These are phyloP conservation scores for Macrosiphum euphorbiae DNA, from an alignment of 2,888 invertebrate species.

Conservation along the genomic window DNA sequence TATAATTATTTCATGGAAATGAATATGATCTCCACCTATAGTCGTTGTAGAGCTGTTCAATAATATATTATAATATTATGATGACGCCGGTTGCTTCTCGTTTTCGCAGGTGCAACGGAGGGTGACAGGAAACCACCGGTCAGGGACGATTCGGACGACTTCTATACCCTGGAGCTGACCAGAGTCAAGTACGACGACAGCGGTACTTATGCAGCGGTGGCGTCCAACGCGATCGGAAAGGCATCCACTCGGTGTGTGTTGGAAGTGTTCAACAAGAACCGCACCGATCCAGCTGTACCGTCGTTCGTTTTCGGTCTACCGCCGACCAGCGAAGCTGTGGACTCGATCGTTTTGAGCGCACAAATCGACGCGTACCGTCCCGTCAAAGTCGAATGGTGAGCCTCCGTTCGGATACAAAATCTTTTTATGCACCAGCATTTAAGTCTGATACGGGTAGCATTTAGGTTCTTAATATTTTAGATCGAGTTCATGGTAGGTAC, in stretches of 20 bases:
- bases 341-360: conserved; percentile 76
- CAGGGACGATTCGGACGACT: conserved; percentile 76
- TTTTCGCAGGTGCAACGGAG: background rate
- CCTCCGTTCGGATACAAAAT: background rate
- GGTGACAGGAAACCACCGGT: background rate
- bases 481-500: background rate
- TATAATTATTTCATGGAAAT: background rate
- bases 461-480: background rate
- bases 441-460: background rate
- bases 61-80: too few relatives aligned
- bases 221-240: conserved; percentile 85
- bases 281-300: conserved; percentile 84
- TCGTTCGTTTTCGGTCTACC: conserved; percentile 82
- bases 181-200: conserved; percentile 83
- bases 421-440: background rate
- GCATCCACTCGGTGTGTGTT: conserved; percentile 80
- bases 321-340: conserved; percentile 75
- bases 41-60: too few relatives aligned
- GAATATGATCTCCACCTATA: background rate
- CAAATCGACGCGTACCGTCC: conserved; percentile 77
- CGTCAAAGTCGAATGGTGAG: conserved; percentile 84
- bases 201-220: conserved; percentile 84
- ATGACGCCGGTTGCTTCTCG: background rate
- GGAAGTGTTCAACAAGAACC: conserved; percentile 72
- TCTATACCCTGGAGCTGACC: conserved; percentile 88